These are phyloP conservation scores for Melanotus villosus DNA, from an alignment of 2,888 invertebrate species.

Conservation along the genomic window DNA sequence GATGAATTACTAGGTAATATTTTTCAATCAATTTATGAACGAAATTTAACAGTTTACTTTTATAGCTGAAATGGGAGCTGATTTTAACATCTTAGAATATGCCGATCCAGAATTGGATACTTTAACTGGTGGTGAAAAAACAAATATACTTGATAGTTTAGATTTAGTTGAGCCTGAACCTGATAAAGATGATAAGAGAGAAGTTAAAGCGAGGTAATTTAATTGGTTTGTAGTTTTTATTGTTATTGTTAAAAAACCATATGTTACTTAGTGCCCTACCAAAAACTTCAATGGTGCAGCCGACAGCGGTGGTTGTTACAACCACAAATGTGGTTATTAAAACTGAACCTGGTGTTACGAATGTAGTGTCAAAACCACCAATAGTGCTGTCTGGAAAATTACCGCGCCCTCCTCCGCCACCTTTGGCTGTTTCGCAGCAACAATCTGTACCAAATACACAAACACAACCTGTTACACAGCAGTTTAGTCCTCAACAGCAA, in stretches of 20 bases:
- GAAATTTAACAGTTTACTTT: neutral
- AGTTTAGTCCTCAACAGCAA: constrained; percentile 64
- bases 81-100: constrained; percentile 96
- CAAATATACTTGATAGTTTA: constrained; percentile 88
- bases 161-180: constrained; percentile 85
- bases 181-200: constrained; percentile 76
- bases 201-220: constrained; percentile 46
- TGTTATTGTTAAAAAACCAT: neutral
- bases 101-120: constrained; percentile 94
- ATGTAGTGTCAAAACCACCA: neutral
- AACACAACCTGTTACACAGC: constrained; percentile 54
- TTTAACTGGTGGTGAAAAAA: constrained; percentile 82
- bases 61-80: constrained; percentile 89
- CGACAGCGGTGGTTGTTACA: constrained; percentile 46
- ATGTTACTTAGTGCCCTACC: constrained; percentile 1
- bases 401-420: constrained; percentile 46
- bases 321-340: constrained; percentile 49
- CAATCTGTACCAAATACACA: constrained; percentile 47
- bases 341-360: constrained; percentile 31
- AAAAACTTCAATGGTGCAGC: constrained; percentile 43
- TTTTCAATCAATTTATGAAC: constrained; percentile 34
- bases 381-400: constrained; percentile 4
- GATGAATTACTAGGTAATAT: constrained; percentile 81
- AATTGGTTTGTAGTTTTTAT: neutral
- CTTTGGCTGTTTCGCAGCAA: constrained; percentile 60